Base-by-base conservation (phyloP, 2,113 vertebrate genomes). In the Crotalus horridus region DNA sequence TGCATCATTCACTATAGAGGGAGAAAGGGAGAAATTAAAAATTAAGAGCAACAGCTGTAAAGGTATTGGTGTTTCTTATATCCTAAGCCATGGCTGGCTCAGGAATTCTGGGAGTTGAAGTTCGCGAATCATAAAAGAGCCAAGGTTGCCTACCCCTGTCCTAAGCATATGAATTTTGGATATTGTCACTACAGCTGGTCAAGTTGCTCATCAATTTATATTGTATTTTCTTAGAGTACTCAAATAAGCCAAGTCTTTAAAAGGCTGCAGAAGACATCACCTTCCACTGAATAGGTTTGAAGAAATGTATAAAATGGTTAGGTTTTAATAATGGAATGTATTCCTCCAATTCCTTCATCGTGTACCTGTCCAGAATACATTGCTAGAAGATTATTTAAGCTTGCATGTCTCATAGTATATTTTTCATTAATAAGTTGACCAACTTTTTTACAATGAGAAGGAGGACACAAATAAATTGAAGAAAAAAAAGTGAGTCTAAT, bases 371-470 rank as follows among this genome's bases (percentile, higher is more conserved):
- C 74, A 69, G 89, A 69, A 90, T 91, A 23, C 13, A n/a, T 59
- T 46, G 59, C 23, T 93, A 91, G 13, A 94, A 94, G 48, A 93
- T 87, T 9, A 91, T 54, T 24, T 94, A 95, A 91, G 2, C 20
- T 94, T 91, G 3, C 85, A 94, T 96, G n/a, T 17, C 87, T n/a
- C 86, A n/a, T n/a, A n/a, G n/a, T n/a, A 53, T 54, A 85, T 55
- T 86, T 17, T 17, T 53, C 91, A 5, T 85, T 92, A 87, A 87
- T 39, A 39, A 39, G 39, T 1, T 39, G 39, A 39, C 39, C 39
- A 39, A 39, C 39, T 39, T 39, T 39, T 39, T 39, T 39, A 39
- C 39, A 39, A 39, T 39, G 39, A 39, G 1, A 39, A 39, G 39
- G 39, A 39, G 2, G 39, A 39, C 39, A 39, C 39, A 39, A 39